Conservation (phyloP, 2,797 vertebrate genomes). For the Argya squamiceps region DNA sequence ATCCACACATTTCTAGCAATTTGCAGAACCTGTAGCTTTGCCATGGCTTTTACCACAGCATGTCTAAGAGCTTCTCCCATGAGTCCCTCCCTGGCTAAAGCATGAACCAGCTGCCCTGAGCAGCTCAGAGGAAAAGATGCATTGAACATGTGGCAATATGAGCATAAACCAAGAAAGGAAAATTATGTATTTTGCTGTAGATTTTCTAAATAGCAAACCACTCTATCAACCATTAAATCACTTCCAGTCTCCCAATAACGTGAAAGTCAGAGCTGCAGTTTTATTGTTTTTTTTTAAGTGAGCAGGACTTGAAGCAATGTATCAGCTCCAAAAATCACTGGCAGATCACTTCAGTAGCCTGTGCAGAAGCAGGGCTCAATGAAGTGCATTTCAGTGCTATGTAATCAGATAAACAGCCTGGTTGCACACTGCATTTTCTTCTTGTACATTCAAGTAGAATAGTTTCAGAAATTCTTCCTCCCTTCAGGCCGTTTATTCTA, state of each 20-base stretch:
- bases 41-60: not conserved
- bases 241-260: not conserved
- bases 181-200: accelerated
- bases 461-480: not conserved
- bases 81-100: not conserved
- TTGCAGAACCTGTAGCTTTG: not conserved
- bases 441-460: not conserved
- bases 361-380: not conserved
- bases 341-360: not conserved
- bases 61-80: not conserved
- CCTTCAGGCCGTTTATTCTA: not conserved
- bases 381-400: not conserved
- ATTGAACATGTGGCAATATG: accelerated
- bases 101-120: not conserved
- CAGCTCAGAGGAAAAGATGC: not conserved
- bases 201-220: not conserved
- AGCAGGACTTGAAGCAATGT: accelerated
- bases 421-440: not conserved
- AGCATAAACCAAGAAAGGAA: not conserved
- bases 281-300: not conserved
- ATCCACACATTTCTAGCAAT: not conserved
- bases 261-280: not conserved
- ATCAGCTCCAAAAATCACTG: not conserved
- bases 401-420: not conserved
- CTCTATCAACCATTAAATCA: not conserved